Evolutionary conservation across 2,888 invertebrate species (phyloP), one percentile per base, ranked within the genome.

Genomic region (Ferdinandea cuprea): DNA sequence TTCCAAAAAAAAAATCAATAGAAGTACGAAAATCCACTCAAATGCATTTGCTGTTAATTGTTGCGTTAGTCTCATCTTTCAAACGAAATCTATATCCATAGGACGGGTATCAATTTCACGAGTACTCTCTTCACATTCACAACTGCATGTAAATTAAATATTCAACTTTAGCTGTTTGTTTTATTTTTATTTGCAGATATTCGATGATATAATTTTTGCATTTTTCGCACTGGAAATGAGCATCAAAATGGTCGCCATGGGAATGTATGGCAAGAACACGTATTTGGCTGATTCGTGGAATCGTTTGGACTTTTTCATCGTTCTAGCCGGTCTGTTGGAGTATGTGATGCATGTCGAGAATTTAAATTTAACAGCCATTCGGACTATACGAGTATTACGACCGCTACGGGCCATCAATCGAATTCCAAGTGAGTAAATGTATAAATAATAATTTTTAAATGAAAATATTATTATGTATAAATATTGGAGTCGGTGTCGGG

Each of bases 221-320:
- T 99, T 99, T 93, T 99, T 99, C 92, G 95, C 98, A 58, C 91
- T 98, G 89, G 99, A 99, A 92, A 97, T 99, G 99, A 94, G 96
- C 86, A 96, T 99, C 90, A 99, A 99, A 93, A 97, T 99, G 95
- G 94, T 98, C 66, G 99, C 99, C 40, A 98, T 99, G 98, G 98
- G 98, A 19, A 95, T 99, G 85, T 96, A 96, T 88, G 98, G 98
- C 19, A 96, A 95, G 89, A 96, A 97, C 63, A 96, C 98, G 8
- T 99, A 99, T 91, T 93, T 99, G 89, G 98, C 98, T 0, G 99
- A 99, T 91, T 97, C 98, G 15, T 99, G 99, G 99, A 99, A 99
- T 92, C 94, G 98, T 87, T 94, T 99, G 89, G 99, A 99, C 92
- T 96, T 96, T 92, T 99, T 99, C 92, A 99, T 99, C 89, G 99